Evolutionary conservation across 1,140 invertebrate genomes (phyloP).

Genomic region (Rhopalosiphum padi): DNA sequence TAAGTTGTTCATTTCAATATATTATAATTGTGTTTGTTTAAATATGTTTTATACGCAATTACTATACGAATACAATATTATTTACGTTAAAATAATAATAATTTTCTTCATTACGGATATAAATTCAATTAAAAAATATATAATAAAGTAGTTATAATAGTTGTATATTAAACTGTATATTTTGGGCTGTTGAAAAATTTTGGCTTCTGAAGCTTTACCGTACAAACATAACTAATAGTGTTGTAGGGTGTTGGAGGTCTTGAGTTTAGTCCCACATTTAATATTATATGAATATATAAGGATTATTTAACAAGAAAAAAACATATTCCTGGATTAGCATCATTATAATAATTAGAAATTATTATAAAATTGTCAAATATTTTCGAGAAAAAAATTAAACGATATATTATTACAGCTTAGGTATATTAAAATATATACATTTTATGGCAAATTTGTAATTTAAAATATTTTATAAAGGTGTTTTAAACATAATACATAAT

Average conservation of each 20-base stretch:
- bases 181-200: not conserved
- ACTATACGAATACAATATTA: not conserved
- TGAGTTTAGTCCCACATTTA: not conserved
- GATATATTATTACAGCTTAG: not conserved
- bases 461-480: not conserved
- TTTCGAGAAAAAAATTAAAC: not conserved
- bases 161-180: not conserved
- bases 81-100: not conserved
- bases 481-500: too few species aligned
- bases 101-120: not conserved
- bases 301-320: not conserved
- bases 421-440: too few species aligned
- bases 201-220: not conserved
- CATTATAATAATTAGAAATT: not conserved
- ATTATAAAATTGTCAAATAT: not conserved
- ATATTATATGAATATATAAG: not conserved
- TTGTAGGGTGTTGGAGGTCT: not conserved
- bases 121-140: not conserved
- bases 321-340: not conserved
- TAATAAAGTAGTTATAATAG: not conserved
- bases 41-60: not conserved
- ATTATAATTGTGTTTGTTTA: too few species aligned
- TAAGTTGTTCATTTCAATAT: too few species aligned
- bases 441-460: not conserved
- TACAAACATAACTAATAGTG: not conserved